Conservation (phyloP, 2,797 vertebrate species). For the Diplodus puntazzo region DNA sequence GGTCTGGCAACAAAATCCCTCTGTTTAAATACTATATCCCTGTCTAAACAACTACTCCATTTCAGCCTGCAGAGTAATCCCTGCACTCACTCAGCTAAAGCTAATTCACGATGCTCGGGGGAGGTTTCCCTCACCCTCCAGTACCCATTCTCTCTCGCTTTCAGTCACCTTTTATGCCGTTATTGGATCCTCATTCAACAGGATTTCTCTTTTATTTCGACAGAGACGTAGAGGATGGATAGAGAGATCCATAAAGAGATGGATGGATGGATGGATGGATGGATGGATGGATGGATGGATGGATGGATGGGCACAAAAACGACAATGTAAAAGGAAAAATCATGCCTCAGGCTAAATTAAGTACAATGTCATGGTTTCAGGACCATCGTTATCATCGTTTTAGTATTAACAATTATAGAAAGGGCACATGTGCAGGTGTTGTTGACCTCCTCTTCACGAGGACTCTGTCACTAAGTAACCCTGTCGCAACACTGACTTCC, state of each 20-base stretch:
- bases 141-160: conserved; percentile 12
- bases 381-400: too few relatives aligned
- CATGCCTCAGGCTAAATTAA: too few relatives aligned
- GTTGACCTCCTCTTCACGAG: too few relatives aligned
- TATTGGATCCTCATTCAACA: conserved; percentile 12
- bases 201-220: conserved; percentile 9
- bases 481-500: too few relatives aligned
- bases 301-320: background rate
- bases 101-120: conserved; percentile 68
- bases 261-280: background rate
- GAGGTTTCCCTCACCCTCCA: conserved; percentile 47
- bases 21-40: conserved; percentile 83
- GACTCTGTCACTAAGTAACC: too few relatives aligned
- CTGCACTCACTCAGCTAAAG: conserved; percentile 77
- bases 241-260: background rate
- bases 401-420: too few relatives aligned
- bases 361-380: too few relatives aligned
- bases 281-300: background rate
- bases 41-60: conserved; percentile 82
- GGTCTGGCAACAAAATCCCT: conserved; percentile 69
- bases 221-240: background rate
- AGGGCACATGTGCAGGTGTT: too few relatives aligned
- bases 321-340: too few relatives aligned
- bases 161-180: conserved; percentile 19
- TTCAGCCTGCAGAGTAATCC: conserved; percentile 77